Percentiles rank a stretch among this genome's conserved stretches.
Evolutionary conservation across 2,113 vertebrate species (phyloP).

Genomic region (Rhipidura dahli): DNA sequence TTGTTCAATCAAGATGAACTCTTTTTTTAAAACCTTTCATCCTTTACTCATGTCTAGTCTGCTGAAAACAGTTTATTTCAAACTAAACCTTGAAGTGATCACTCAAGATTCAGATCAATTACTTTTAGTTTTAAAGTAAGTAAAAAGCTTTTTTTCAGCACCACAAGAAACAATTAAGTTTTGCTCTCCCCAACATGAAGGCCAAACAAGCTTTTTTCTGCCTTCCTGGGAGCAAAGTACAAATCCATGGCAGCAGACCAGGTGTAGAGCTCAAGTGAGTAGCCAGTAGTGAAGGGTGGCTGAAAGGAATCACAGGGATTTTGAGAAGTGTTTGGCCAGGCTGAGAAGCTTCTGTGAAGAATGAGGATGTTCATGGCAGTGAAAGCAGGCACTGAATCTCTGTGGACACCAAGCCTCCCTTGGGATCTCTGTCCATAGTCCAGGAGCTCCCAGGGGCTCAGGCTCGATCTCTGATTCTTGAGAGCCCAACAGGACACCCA

Average conservation of each 20-base stretch:
- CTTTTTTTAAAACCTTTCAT: background rate
- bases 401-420: background rate
- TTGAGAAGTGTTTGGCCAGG: background rate
- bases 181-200: background rate
- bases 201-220: background rate
- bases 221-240: background rate
- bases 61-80: background rate
- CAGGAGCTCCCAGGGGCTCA: background rate
- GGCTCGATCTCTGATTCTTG: background rate
- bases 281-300: background rate
- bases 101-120: background rate
- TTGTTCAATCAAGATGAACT: background rate
- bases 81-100: background rate
- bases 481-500: background rate
- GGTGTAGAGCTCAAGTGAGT: background rate
- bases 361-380: background rate
- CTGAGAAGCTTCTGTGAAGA: background rate
- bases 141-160: background rate
- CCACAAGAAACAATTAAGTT: background rate
- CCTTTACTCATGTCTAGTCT: background rate
- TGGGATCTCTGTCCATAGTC: background rate
- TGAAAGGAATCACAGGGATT: background rate
- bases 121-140: background rate
- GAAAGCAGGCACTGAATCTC: background rate
- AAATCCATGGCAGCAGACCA: background rate